Evolutionary conservation across 2,888 invertebrate species (phyloP).

Genomic region (Busseola fusca): DNA sequence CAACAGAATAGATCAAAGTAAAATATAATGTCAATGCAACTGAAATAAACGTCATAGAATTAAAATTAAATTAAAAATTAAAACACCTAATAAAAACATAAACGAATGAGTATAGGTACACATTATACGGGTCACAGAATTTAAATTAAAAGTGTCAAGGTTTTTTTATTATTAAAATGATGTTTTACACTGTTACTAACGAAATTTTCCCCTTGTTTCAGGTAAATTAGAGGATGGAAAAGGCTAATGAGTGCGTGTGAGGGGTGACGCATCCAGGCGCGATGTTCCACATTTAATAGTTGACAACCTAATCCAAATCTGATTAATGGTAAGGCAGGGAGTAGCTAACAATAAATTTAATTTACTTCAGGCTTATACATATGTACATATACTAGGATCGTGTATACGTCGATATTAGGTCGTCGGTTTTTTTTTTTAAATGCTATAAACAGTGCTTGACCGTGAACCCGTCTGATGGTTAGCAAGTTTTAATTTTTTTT

Average conservation of each 20-base stretch:
- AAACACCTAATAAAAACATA: no score
- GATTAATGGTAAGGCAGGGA: conserved; percentile 19
- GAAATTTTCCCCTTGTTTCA: conserved; percentile 58
- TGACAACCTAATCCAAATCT: neutral
- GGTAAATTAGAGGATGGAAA: conserved; percentile 48
- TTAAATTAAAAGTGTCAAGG: neutral
- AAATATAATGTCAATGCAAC: neutral
- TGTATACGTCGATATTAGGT: neutral
- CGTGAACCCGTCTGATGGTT: no score
- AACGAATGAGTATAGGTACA: no score
- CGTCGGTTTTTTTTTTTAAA: no score
- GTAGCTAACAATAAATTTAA: neutral
- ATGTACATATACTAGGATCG: no score
- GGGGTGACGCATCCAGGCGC: neutral
- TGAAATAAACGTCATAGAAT: neutral
- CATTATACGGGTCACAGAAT: no score
- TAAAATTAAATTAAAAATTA: no score
- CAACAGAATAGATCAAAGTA: neutral
- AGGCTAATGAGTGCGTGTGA: neutral
- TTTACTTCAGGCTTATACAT: conserved; percentile 7
- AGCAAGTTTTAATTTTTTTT: no score
- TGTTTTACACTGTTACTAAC: conserved; percentile 13
- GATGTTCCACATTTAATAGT: neutral
- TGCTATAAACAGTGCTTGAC: no score
- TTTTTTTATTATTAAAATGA: neutral